Conservation (phyloP, 2,113 vertebrate species). For the Grantiella picta region DNA sequence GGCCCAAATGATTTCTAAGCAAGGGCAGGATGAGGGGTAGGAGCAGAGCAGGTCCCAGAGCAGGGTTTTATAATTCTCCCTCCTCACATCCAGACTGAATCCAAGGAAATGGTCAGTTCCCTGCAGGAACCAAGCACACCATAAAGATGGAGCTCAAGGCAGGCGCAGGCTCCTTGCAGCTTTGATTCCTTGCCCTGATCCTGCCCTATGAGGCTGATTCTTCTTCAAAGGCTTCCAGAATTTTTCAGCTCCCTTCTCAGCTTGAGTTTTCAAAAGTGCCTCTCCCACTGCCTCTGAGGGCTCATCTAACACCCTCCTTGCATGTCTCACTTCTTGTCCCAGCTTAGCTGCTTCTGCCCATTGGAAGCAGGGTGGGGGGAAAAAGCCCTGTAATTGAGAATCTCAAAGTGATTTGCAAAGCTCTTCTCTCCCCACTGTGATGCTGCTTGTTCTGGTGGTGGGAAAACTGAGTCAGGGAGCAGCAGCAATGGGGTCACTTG, state of each 20-base stretch:
- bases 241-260: not conserved
- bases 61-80: not conserved
- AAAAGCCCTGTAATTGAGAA: not conserved
- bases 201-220: not conserved
- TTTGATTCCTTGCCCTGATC: not conserved
- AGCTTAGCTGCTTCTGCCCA: not conserved
- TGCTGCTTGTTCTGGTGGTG: not conserved
- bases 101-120: not conserved
- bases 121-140: not conserved
- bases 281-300: not conserved
- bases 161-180: not conserved
- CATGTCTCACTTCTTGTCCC: not conserved
- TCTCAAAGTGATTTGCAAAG: not conserved
- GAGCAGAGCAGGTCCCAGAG: not conserved
- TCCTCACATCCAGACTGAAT: not conserved
- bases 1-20: not conserved
- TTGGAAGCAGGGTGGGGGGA: not conserved
- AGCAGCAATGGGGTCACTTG: not conserved
- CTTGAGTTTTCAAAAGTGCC: not conserved
- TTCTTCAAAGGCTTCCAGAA: not conserved
- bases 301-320: not conserved
- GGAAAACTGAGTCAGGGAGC: not conserved
- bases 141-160: not conserved
- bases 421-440: not conserved
- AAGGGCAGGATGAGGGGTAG: not conserved